These are phyloP conservation scores for Myotis myotis DNA, from an alignment of 2,797 vertebrate species.

Conservation along the genomic window DNA sequence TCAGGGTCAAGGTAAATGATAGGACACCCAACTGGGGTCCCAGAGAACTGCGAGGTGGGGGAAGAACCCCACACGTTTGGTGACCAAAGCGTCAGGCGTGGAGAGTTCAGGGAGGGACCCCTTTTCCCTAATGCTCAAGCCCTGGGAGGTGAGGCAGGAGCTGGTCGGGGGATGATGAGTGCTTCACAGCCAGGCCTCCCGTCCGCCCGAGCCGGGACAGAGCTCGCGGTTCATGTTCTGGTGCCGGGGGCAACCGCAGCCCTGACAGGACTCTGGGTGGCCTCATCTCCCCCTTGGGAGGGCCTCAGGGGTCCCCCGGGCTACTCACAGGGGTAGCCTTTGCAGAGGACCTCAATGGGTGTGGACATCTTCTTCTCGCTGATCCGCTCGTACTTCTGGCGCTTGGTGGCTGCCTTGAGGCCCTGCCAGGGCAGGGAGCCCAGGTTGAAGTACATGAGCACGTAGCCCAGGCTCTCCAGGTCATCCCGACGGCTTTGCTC, in stretches of 20 bases:
- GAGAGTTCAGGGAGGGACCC: neutral
- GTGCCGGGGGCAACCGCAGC: neutral
- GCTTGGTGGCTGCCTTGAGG: slow-evolving; percentile 98
- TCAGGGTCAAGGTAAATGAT: fast-evolving
- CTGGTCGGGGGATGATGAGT: neutral
- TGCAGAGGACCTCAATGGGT: slow-evolving; percentile 98
- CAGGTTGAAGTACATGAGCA: slow-evolving; percentile 99
- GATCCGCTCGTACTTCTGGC: slow-evolving; percentile 99
- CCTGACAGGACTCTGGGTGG: fast-evolving
- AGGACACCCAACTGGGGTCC: neutral
- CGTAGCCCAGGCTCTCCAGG: slow-evolving; percentile 98
- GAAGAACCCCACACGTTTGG: fast-evolving
- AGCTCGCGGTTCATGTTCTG: fast-evolving
- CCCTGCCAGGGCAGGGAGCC: slow-evolving; percentile 99
- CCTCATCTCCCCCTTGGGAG: neutral
- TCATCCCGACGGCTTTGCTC: slow-evolving; percentile 98
- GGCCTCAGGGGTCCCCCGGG: neutral
- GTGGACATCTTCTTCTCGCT: slow-evolving; percentile 99
- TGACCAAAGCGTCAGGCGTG: neutral
- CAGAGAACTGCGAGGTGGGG: neutral
- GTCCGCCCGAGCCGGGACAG: fast-evolving
- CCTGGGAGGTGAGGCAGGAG: fast-evolving
- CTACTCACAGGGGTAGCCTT: slow-evolving; percentile 98
- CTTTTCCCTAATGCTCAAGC: neutral
- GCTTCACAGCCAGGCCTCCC: fast-evolving